Evolutionary conservation across 37 sponge, comb jelly and placozoan genomes (phyloP), one percentile per base, ranked within the genome.

Genomic region (Aplysina aerophoba): DNA sequence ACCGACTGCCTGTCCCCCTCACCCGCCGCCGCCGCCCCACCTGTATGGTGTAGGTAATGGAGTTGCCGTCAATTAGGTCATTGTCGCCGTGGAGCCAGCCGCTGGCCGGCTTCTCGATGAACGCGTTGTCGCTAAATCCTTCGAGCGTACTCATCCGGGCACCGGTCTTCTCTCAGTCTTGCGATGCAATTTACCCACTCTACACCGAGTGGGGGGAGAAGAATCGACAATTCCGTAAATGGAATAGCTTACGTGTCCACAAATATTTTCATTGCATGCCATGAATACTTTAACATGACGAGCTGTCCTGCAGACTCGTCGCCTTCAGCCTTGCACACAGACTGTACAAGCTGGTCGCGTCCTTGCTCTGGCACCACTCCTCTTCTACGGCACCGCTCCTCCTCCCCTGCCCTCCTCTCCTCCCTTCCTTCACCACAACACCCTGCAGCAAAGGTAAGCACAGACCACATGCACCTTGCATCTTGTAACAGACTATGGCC

Each of bases 51-150:
- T 95, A 95, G 40, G 81, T 87, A 31, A 95, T 88, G 16, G 69
- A 73, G 30, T 88, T 55, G 6, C 88, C 89, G 59, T 85, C 84
- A 38, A 34, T 72, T 28, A 95, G 57, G 69, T 89, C 93, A 0
- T 40, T 31, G 69, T 92, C 91, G n/a, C 77, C 71, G 63, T 95
- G 96, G 24, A 95, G 88, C 96, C 96, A 95, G 0, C 96, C 96
- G 8, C 68, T 73, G 27, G 83, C 31, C 8, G 96, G 96, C 78
- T 92, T 95, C 40, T 93, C 60, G 38, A 95, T 83, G 55, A 95
- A 90, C 25, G 50, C 78, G 17, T 40, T 13, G 16, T 75, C 78
- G 78, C 40, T 75, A 54, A 40, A 75, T 14, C 78, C 78, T 31
- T 34, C 4, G 37, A 75, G 44, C 40, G 78, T 75, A 15, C 54